Percentiles rank a stretch among this genome's conserved stretches.
These are phyloP conservation scores for Cacatua alba DNA, from an alignment of 2,113 vertebrate species.

Conservation along the genomic window DNA sequence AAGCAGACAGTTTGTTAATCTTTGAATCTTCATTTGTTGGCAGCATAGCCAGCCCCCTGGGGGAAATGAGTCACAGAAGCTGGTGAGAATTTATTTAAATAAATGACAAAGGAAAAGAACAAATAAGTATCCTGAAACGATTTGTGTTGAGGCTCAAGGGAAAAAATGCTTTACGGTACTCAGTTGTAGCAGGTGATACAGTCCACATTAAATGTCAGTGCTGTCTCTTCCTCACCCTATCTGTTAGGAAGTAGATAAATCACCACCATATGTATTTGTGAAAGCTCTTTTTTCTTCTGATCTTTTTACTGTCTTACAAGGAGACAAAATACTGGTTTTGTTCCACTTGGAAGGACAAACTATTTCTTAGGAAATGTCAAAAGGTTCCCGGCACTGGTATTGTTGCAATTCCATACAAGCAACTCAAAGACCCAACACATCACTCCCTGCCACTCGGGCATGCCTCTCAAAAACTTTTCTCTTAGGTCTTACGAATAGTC, in stretches of 20 bases:
- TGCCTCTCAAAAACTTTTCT: neutral
- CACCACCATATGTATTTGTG: neutral
- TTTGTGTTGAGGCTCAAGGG: neutral
- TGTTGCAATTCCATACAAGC: neutral
- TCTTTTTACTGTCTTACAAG: neutral
- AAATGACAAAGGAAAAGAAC: conserved; percentile 17
- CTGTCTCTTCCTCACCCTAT: neutral
- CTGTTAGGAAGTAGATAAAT: conserved; percentile 8
- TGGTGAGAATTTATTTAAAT: neutral
- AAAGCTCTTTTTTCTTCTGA: neutral
- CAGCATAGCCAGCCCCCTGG: neutral
- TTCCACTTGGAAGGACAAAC: conserved; percentile 5
- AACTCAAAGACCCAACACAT: neutral
- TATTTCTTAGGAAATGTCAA: neutral
- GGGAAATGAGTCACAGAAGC: neutral
- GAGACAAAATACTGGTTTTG: neutral
- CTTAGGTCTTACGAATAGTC: neutral
- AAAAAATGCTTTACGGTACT: neutral
- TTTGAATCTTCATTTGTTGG: neutral
- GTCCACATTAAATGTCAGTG: neutral
- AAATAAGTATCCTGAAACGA: conserved; percentile 3
- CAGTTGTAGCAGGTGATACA: neutral
- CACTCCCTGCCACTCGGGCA: neutral
- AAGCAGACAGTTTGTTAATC: neutral
- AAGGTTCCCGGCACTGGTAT: neutral